Evolutionary conservation across 2,797 vertebrate genomes (phyloP).

Genomic region (Cheirogaleus major): DNA sequence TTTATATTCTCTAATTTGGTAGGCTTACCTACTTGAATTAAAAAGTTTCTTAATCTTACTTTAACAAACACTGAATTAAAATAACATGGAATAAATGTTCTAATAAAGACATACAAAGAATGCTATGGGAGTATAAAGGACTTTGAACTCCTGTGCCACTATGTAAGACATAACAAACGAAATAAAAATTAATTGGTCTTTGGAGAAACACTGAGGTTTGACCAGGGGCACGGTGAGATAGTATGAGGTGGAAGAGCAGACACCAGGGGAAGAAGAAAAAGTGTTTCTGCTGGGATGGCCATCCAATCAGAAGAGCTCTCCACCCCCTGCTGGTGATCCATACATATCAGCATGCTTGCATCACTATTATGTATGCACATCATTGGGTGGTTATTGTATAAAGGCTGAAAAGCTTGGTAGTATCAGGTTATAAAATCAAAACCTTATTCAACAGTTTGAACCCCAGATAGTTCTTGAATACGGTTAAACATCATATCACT

Average conservation of each 20-base stretch:
- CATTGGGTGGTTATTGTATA: rapidly evolving
- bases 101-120: neutral
- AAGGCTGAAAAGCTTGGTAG: neutral
- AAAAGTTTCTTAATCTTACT: neutral
- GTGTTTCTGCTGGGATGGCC: neutral
- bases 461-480: neutral
- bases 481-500: neutral
- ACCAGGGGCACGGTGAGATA: neutral
- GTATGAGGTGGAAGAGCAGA: rapidly evolving
- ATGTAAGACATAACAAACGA: neutral
- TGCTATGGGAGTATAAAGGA: neutral
- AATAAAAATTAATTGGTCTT: neutral
- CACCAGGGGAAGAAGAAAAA: neutral
- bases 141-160: neutral
- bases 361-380: neutral
- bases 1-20: neutral
- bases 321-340: neutral
- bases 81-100: neutral
- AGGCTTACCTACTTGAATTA: neutral
- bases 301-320: neutral
- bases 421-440: neutral
- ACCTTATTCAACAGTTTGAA: neutral
- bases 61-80: neutral
- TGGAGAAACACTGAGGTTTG: neutral
- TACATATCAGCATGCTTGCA: rapidly evolving